Evolutionary conservation across 2,888 invertebrate genomes (phyloP).

Genomic region (Trichogramma dendrolimi): DNA sequence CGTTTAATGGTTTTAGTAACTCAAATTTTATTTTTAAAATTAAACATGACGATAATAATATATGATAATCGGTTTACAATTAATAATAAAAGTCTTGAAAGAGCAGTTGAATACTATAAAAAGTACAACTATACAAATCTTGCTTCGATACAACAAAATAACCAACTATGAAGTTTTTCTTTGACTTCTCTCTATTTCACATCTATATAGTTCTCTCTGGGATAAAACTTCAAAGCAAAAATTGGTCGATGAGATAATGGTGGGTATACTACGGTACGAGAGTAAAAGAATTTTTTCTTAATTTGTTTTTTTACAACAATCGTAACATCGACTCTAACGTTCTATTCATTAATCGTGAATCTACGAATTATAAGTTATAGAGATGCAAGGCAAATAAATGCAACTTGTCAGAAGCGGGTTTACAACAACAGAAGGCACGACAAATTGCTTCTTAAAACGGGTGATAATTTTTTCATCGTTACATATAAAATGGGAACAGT

Average conservation of each 20-base stretch:
- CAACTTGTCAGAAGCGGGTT: constrained; percentile 44
- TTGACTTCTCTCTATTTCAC: background rate
- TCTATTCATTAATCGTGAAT: too few relatives aligned
- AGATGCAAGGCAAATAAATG: constrained; percentile 37
- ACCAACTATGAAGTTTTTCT: constrained; percentile 30
- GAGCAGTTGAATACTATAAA: constrained; percentile 28
- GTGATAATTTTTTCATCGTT: constrained; percentile 29
- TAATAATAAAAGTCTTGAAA: too few relatives aligned
- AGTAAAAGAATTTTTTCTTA: too few relatives aligned
- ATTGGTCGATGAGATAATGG: too few relatives aligned
- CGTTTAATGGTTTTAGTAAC: constrained; percentile 39
- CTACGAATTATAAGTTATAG: constrained; percentile 17
- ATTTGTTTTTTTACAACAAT: too few relatives aligned
- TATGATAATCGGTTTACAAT: constrained; percentile 47
- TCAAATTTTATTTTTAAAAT: constrained; percentile 48
- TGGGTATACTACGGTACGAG: too few relatives aligned
- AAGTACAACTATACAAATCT: constrained; percentile 50
- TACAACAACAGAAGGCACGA: constrained; percentile 48
- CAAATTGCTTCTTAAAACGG: constrained; percentile 45
- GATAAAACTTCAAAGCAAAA: too few relatives aligned
- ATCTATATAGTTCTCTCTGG: background rate
- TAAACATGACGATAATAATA: constrained; percentile 43
- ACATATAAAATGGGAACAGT: too few relatives aligned
- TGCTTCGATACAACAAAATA: constrained; percentile 32
- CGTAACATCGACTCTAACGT: background rate